Conservation (phyloP, 2,888 invertebrate species). For the Pediacus dermestoides region DNA sequence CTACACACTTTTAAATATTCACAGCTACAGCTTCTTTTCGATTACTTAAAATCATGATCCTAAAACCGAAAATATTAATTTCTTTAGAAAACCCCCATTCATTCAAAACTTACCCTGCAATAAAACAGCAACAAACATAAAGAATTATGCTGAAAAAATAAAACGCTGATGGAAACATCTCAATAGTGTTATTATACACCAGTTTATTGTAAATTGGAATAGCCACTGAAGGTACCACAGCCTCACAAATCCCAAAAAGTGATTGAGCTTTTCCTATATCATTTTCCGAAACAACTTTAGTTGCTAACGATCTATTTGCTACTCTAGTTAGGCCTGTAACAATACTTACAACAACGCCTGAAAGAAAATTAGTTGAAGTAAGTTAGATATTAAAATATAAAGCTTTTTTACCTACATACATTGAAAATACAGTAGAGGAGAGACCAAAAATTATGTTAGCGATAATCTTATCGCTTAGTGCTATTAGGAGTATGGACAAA, state of each 20-base stretch:
- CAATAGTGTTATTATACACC: conserved; percentile 54
- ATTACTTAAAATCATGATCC: too few relatives aligned
- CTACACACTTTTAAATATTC: too few relatives aligned
- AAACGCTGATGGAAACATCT: conserved; percentile 55
- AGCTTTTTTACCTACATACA: conserved; percentile 47
- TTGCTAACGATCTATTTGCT: conserved; percentile 42
- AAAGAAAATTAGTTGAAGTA: conserved; percentile 15
- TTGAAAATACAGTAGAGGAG: conserved; percentile 37
- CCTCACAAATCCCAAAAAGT: conserved; percentile 59
- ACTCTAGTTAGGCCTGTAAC: conserved; percentile 38
- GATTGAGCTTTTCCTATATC: conserved; percentile 50
- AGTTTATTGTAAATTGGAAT: conserved; percentile 55
- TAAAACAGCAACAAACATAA: conserved; percentile 27
- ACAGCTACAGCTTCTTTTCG: too few relatives aligned
- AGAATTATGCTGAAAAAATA: conserved; percentile 52
- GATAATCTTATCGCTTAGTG: conserved; percentile 47
- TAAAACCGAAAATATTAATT: too few relatives aligned
- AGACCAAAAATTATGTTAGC: conserved; percentile 45
- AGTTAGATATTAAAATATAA: conserved; percentile 2
- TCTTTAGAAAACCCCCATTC: too few relatives aligned
- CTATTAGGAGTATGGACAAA: conserved; percentile 43
- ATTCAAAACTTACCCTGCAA: conserved; percentile 35
- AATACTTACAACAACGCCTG: conserved; percentile 37
- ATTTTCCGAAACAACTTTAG: conserved; percentile 43
- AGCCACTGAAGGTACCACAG: conserved; percentile 55